Evolutionary conservation across 2,888 invertebrate genomes (phyloP), one percentile per base, ranked within the genome.

Genomic region (Oscheius sp.): DNA sequence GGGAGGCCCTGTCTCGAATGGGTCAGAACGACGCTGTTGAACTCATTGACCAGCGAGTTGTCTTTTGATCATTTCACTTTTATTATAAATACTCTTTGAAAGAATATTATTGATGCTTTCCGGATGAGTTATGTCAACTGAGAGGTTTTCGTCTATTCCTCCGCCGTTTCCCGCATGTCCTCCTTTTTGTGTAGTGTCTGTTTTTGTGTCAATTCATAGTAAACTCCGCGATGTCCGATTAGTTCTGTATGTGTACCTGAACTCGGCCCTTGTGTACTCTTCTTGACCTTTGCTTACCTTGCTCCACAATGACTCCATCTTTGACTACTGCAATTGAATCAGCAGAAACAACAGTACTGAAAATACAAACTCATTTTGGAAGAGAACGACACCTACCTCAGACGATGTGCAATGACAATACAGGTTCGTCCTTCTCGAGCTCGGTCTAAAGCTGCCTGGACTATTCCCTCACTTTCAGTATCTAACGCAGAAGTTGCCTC

Each of bases 391-490:
- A 13, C 35, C 35, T 9, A 35, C 35, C 35, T 35, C 29, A 35
- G 27, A 27, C 91, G 76, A 80, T 90, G 90, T 21, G 90, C 90
- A 45, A 90, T 89, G 2, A 90, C 88, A 55, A 90, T 87, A 13
- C 90, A 90, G 0, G 90, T 90, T 63, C 90, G 83, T 18, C 90
- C 85, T 43, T 80, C 75, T 43, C 81, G 68, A 0, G 90, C 90
- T 86, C 89, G 18, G 69, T 95, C 94, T 74, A 95, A 89, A 0
- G 95, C 94, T 84, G 93, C 93, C 90, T 95, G 95, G 0, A 95
- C 95, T 64, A 94, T 90, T 93, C 78, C 89, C 88, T 83, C 81
- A 7, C 77, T 77, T 61, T 83, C 83, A 9, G 83, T 83, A 43
- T 83, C 83, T 41, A 83, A 59, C 2, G 83, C 83, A n/a, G 74